Evolutionary conservation across 1,140 invertebrate species (phyloP), one percentile per base, ranked within the genome.

Genomic region (Anastatus disparis): DNA sequence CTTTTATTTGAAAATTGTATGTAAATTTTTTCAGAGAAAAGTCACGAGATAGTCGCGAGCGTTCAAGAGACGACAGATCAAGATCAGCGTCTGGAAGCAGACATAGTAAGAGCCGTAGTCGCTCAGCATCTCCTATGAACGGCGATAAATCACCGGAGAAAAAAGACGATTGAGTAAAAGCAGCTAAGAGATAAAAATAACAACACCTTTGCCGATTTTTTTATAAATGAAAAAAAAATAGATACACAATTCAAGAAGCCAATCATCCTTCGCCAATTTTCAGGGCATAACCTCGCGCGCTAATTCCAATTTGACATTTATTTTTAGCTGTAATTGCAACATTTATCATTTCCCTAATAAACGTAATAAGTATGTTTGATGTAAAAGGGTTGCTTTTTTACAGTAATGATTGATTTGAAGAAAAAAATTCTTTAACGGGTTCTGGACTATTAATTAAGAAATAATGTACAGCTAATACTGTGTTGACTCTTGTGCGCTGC

Each of bases 61-160:
- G 84, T 56, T 86, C 85, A 22, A 76, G 84, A 58, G 85, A 82
- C 15, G 84, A 86, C 64, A 77, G 84, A 78, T 86, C 85, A 9
- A 79, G 85, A 75, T 87, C 85, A 12, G 79, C 84, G 8, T 86
- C 85, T 9, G 79, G 78, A 17, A 87, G 87, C 70, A 87, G 88
- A 82, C 85, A 87, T 72, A 87, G 87, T 71, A 88, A 87, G 71
- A 88, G 87, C 70, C 88, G 85, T 48, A 85, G 87, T 70, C 88
- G 84, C 31, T 87, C 87, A 27, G 86, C 83, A 62, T 83, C 84
- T 0, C 87, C 88, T 20, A 88, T 87, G 82, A 88, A 89, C 69
- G 88, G 87, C 17, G 87, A 88, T 64, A 85, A 85, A 75, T 88
- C 86, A 12, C 87, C 86, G n/a, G 84, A 85, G 65, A 84, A 76